Conservation (phyloP, 2,888 invertebrate genomes). For the Epinotia brunnichana region DNA sequence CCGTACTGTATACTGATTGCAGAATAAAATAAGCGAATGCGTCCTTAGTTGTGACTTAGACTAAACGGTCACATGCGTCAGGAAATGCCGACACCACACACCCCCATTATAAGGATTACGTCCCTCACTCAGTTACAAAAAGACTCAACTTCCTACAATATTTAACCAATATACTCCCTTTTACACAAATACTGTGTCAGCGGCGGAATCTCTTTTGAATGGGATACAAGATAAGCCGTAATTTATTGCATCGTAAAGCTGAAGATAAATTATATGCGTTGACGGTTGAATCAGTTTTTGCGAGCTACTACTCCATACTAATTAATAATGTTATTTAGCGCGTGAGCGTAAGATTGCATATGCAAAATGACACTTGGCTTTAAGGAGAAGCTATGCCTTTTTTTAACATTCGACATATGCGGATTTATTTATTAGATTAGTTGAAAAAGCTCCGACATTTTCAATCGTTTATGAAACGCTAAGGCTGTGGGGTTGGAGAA, state of each 20-base stretch:
- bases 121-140: neutral
- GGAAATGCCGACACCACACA: constrained; percentile 30
- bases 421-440: too few relatives aligned
- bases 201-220: constrained; percentile 43
- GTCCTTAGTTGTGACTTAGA: neutral
- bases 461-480: too few relatives aligned
- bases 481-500: too few relatives aligned
- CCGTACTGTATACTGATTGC: too few relatives aligned
- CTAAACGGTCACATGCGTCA: constrained; percentile 22
- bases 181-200: neutral
- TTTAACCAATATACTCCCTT: neutral
- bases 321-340: too few relatives aligned
- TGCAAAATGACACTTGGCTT: too few relatives aligned
- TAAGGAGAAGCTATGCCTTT: too few relatives aligned
- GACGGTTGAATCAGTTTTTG: constrained; percentile 40
- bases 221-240: constrained; percentile 44
- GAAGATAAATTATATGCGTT: constrained; percentile 43
- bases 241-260: constrained; percentile 43
- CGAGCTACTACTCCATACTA: neutral
- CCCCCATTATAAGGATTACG: constrained; percentile 40
- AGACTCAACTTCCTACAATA: neutral
- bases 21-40: neutral
- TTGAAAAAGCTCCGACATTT: too few relatives aligned
- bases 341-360: too few relatives aligned
- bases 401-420: too few relatives aligned